Conservation (phyloP, 2,888 invertebrate species). For the Coleophora flavipennella region DNA sequence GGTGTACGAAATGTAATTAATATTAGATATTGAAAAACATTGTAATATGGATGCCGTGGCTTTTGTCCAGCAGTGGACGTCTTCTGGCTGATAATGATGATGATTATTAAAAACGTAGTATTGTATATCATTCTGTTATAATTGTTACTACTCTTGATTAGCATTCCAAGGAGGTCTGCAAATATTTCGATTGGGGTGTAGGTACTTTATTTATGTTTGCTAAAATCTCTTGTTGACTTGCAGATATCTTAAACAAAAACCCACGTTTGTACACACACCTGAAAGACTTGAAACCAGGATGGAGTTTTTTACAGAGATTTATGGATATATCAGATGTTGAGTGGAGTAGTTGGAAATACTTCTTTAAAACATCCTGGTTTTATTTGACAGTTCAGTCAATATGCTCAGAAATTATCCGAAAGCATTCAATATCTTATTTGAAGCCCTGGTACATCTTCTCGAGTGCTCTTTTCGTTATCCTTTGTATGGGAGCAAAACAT, state of each 20-base stretch:
- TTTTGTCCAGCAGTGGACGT: too few relatives aligned
- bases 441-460: slow-evolving; percentile 71
- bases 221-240: not conserved
- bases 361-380: slow-evolving; percentile 61
- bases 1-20: too few relatives aligned
- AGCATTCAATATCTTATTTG: slow-evolving; percentile 29
- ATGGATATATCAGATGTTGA: slow-evolving; percentile 81
- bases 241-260: not conserved
- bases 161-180: too few relatives aligned
- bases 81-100: too few relatives aligned
- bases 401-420: slow-evolving; percentile 64
- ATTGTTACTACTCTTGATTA: too few relatives aligned
- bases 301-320: slow-evolving; percentile 65
- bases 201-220: too few relatives aligned
- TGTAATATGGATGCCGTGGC: too few relatives aligned
- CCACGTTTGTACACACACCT: slow-evolving; percentile 11
- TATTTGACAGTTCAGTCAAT: slow-evolving; percentile 71
- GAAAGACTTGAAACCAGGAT: slow-evolving; percentile 71
- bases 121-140: too few relatives aligned
- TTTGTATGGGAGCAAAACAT: slow-evolving; percentile 58
- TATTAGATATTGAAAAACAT: too few relatives aligned
- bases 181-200: too few relatives aligned
- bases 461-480: slow-evolving; percentile 55
- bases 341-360: slow-evolving; percentile 77
- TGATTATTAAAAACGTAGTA: too few relatives aligned